Evolutionary conservation across 2,113 vertebrate genomes (phyloP).

Genomic region (Zosterops hypoxanthus): DNA sequence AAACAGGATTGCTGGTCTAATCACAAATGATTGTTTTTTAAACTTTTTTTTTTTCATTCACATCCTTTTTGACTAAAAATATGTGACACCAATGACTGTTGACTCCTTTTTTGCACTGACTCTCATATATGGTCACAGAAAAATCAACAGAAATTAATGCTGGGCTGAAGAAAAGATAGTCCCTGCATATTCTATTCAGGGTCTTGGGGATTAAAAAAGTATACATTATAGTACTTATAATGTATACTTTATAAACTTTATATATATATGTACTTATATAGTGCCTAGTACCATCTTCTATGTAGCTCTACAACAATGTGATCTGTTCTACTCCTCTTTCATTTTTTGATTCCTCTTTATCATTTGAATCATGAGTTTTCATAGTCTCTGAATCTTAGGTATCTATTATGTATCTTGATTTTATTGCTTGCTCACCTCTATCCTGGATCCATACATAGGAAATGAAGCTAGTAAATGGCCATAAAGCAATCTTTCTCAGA

Average conservation of each 20-base stretch:
- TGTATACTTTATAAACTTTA: too few species aligned
- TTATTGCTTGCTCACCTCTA: not conserved
- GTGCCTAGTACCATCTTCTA: not conserved
- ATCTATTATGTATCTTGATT: not conserved
- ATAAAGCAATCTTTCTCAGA: not conserved
- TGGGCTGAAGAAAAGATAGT: not conserved
- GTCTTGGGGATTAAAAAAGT: not conserved
- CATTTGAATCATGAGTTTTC: not conserved
- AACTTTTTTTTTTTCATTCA: accelerated
- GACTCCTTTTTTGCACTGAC: not conserved
- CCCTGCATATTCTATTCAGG: accelerated
- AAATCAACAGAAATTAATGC: not conserved
- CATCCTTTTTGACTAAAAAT: not conserved
- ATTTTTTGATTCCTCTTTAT: not conserved
- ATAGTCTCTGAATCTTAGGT: not conserved
- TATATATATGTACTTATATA: too few species aligned
- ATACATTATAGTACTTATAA: not conserved
- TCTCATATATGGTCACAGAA: not conserved
- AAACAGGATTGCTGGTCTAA: not conserved
- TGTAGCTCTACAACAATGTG: not conserved
- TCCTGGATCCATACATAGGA: not conserved
- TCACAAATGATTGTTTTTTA: not conserved
- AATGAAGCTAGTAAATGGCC: not conserved
- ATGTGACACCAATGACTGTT: not conserved
- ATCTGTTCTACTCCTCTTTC: not conserved